Evolutionary conservation across 2,888 invertebrate species (phyloP), one percentile per base, ranked within the genome.

Genomic region (Cremastobaeus sp.): DNA sequence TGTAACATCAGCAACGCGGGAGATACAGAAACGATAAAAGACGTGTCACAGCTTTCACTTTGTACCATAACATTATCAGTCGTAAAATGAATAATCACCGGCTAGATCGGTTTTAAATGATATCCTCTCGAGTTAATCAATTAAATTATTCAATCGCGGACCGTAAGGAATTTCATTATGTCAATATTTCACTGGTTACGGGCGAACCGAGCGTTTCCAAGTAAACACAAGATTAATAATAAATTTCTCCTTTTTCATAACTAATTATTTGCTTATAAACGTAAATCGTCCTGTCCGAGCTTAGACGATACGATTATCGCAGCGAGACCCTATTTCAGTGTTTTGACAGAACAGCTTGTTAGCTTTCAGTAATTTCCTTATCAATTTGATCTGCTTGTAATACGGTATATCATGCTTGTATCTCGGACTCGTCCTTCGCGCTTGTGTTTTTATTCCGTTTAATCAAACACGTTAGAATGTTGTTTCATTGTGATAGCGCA

Each of bases 311-410:
- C n/a, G n/a, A n/a, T n/a, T n/a, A n/a, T n/a, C n/a, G n/a, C n/a
- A n/a, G n/a, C n/a, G n/a, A n/a, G n/a, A n/a, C n/a, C n/a, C n/a
- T n/a, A n/a, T n/a, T n/a, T n/a, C n/a, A n/a, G n/a, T n/a, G n/a
- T n/a, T n/a, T n/a, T n/a, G n/a, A 25, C 8, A 25, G 8, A 3
- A 25, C 25, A 8, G 25, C 4, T 25, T 25, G 8, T 85, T 84
- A 85, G 79, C 83, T 83, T 84, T 83, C 81, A 81, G 84, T 83
- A 84, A 85, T 84, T 85, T 84, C 83, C 80, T 85, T 84, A 85
- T 85, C 84, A 79, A 77, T 62, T 68, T 54, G 81, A 85, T 85
- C 85, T 77, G 76, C 77, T 82, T 83, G 84, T 83, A 82, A 76
- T 79, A 59, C 66, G 62, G 48, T 81, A 76, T 84, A 85, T 84